A percentile compares a stretch with the other conserved stretches of the same genome.
phyloP scores from a whole-genome alignment of 64 coral and sea anemone genomes.

The Pocillopora damicornis region DNA sequence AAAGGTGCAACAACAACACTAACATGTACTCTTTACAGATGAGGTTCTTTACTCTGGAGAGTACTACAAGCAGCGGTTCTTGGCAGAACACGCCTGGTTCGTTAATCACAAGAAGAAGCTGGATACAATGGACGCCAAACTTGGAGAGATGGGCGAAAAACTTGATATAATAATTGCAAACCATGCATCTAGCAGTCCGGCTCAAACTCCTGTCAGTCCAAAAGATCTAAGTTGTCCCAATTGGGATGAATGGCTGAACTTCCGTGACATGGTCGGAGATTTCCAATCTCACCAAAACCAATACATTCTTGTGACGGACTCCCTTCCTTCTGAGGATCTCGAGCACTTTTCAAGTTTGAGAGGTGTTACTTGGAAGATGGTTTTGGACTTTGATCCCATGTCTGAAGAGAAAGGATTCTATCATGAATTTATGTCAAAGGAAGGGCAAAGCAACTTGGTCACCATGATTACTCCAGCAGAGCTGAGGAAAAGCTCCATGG shows the following conservation, averaged over 20 bases:
- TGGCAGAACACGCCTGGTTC: neutral
- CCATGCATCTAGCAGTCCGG: neutral
- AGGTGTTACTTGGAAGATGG: constrained; percentile 83
- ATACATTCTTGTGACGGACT: constrained; percentile 69
- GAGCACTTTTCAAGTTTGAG: constrained; percentile 52
- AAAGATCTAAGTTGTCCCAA: constrained; percentile 42
- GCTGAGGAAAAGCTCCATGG: constrained; percentile 10
- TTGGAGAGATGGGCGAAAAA: neutral
- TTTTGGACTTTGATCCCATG: constrained; percentile 70
- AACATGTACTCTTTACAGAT: constrained; percentile 8
- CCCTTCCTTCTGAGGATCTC: constrained; percentile 30
- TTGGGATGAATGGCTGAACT: constrained; percentile 75
- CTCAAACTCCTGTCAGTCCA: neutral
- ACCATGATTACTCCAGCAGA: constrained; percentile 72
- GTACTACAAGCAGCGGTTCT: constrained; percentile 32
- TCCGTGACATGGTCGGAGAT: constrained; percentile 55
- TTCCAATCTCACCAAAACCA: constrained; percentile 64
- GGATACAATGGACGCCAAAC: neutral
- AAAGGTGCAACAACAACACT: too few relatives aligned
- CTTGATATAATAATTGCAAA: neutral
- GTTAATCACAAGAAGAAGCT: neutral
- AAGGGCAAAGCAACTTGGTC: constrained; percentile 51
- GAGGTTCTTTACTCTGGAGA: neutral
- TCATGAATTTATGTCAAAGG: constrained; percentile 45
- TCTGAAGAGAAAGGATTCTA: constrained; percentile 83